These are phyloP conservation scores for Python bivittatus DNA, from an alignment of 2,113 vertebrate genomes.

Conservation along the genomic window DNA sequence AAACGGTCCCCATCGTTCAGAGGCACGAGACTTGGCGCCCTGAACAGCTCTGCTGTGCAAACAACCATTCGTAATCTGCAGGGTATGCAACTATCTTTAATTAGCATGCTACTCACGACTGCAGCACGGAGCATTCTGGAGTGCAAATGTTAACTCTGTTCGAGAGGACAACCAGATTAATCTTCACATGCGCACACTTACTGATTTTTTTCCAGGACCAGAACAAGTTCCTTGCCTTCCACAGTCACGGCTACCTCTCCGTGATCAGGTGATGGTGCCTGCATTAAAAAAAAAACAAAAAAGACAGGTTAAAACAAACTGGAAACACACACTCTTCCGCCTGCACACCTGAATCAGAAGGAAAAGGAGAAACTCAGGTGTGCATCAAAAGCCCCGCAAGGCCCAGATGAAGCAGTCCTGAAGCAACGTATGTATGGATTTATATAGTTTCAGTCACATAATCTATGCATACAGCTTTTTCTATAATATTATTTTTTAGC, in stretches of 20 bases:
- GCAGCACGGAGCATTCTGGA: background rate
- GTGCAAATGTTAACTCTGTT: too few relatives aligned
- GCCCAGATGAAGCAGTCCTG: too few relatives aligned
- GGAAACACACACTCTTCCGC: background rate
- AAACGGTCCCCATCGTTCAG: background rate
- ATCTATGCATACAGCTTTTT: too few relatives aligned
- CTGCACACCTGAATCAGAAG: background rate
- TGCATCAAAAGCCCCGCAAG: background rate
- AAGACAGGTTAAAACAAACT: background rate
- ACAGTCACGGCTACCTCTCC: slow-evolving; percentile 74
- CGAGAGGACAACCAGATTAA: too few relatives aligned
- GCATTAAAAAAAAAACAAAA: background rate
- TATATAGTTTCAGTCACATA: too few relatives aligned
- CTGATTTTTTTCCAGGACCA: slow-evolving; percentile 77
- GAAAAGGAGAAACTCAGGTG: background rate
- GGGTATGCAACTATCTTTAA: background rate
- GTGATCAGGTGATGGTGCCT: slow-evolving; percentile 66
- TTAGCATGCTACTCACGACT: background rate
- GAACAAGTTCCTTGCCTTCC: slow-evolving; percentile 69
- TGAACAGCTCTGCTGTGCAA: background rate
- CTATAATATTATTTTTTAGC: too few relatives aligned
- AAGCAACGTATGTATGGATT: too few relatives aligned
- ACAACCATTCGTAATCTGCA: background rate
- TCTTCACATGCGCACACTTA: slow-evolving; percentile 52
- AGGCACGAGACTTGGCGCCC: too few relatives aligned